These are phyloP conservation scores for Plebejus anna DNA, from an alignment of 2,888 invertebrate species.

Conservation along the genomic window DNA sequence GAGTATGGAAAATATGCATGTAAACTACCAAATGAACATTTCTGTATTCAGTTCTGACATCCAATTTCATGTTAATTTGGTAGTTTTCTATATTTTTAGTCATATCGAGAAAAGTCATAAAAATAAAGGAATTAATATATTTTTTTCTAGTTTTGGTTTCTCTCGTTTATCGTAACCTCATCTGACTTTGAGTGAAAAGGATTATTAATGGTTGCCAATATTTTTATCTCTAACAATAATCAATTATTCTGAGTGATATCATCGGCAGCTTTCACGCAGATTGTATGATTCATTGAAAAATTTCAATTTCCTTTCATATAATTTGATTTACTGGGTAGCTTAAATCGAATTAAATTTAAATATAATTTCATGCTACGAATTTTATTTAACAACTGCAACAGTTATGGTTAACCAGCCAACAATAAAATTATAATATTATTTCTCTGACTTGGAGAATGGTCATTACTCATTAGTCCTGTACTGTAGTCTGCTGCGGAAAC, in stretches of 20 bases:
- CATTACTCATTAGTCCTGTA: neutral
- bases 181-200: neutral
- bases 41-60: too few species aligned
- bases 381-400: neutral
- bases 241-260: neutral
- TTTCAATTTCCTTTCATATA: neutral
- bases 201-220: neutral
- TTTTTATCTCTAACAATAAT: slow-evolving; percentile 9
- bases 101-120: too few species aligned
- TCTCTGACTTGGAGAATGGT: neutral
- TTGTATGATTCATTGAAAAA: slow-evolving; percentile 4
- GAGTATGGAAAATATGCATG: too few species aligned
- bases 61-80: too few species aligned
- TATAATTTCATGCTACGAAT: neutral
- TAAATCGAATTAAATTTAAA: neutral
- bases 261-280: neutral
- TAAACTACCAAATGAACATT: too few species aligned
- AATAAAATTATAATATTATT: too few species aligned
- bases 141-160: too few species aligned
- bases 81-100: too few species aligned
- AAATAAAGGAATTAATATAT: too few species aligned
- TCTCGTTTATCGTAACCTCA: neutral
- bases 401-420: neutral
- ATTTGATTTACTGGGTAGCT: neutral
- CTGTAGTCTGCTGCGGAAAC: neutral